Evolutionary conservation across 2,797 vertebrate genomes (phyloP).

Genomic region (Momotus momota): DNA sequence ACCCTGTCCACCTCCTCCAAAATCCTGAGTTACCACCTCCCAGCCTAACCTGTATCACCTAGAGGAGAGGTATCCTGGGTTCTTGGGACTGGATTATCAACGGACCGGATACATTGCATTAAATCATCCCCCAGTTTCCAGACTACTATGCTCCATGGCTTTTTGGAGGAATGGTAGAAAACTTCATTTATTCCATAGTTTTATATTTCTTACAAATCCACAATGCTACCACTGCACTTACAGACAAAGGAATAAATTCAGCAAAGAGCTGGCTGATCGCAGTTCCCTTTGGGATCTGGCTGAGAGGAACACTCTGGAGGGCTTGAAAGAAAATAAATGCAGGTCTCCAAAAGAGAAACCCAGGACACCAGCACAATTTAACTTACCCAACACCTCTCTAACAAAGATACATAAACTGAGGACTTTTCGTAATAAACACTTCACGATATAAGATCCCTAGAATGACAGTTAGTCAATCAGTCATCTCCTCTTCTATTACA

Average conservation of each 20-base stretch:
- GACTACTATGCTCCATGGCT: background rate
- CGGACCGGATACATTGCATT: rapidly evolving
- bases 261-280: background rate
- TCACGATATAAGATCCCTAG: background rate
- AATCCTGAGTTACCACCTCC: background rate
- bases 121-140: background rate
- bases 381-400: background rate
- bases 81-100: background rate
- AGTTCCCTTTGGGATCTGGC: background rate
- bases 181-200: background rate
- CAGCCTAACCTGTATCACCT: background rate
- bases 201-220: background rate
- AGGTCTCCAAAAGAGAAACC: background rate
- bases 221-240: background rate
- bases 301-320: background rate
- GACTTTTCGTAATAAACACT: background rate
- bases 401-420: background rate
- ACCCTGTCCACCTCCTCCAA: background rate
- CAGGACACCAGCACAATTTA: background rate
- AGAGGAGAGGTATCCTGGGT: background rate
- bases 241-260: background rate
- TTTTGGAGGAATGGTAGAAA: constrained; percentile 7
- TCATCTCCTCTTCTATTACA: background rate
- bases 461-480: background rate
- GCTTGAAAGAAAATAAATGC: background rate